Evolutionary conservation across 2,888 invertebrate species (phyloP), one percentile per base, ranked within the genome.

Genomic region (Polietes domitor): DNA sequence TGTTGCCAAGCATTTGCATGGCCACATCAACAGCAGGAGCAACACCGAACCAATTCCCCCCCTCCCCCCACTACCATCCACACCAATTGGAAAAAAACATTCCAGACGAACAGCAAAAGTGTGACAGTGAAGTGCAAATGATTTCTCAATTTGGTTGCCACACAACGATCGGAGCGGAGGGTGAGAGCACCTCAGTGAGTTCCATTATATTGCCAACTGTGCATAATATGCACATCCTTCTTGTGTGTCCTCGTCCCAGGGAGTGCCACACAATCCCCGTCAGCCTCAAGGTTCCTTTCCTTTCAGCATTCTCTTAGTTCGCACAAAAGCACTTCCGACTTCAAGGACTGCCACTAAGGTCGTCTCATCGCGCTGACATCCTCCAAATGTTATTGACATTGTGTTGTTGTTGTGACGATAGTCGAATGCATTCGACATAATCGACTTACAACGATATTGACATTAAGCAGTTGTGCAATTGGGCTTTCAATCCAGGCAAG

Each of bases 401-500:
- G 12, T 41, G 50, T 65, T 21, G 75, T 68, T 78, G 32, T 53
- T 74, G 19, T 47, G 58, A 43, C 10, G 43, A 37, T 50, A 72
- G 58, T 17, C 68, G 68, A 70, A 50, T 76, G 72, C 76, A 77
- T 74, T 37, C 70, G 72, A 70, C 74, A 80, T 70, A 83, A 83
- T 77, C 80, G 77, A 83, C 74, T 83, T 77, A 70, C 77, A 65
- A 50, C 74, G 80, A 78, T 77, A 77, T 77, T 83, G 76, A 80
- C 79, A 83, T 79, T 74, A 80, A 83, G 77, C n/a, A n/a, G n/a
- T n/a, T n/a, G n/a, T 80, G 77, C 80, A 77, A 80, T 80, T 80
- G 83, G 77, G 79, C 70, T 72, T 65, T 74, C 63, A 43, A 61
- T n/a, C n/a, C n/a, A n/a, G n/a, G n/a, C n/a, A n/a, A n/a, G n/a